Percentiles rank a stretch among this genome's conserved stretches.
These are phyloP conservation scores for Semaprochilodus insignis DNA, from an alignment of 2,797 vertebrate species.

Conservation along the genomic window DNA sequence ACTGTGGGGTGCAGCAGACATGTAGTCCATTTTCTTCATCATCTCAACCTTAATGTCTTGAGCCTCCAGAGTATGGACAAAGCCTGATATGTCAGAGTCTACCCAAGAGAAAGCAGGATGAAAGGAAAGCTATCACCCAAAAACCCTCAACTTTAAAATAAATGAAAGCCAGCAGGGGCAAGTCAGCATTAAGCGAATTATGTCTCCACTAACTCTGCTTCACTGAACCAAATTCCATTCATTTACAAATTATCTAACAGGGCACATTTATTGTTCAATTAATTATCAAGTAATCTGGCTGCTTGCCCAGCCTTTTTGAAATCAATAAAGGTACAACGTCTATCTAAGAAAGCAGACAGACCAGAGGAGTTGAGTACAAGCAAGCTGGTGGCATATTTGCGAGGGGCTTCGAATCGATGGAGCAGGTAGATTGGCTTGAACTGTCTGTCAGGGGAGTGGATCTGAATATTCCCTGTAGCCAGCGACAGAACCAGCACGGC, in stretches of 20 bases:
- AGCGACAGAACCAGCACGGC: conserved; percentile 79
- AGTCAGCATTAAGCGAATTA: background rate
- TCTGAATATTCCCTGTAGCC: conserved; percentile 73
- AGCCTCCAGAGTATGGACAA: conserved; percentile 79
- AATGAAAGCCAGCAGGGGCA: background rate
- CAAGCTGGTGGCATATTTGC: conserved; percentile 78
- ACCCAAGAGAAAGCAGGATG: background rate
- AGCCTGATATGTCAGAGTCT: conserved; percentile 79
- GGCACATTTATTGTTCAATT: background rate
- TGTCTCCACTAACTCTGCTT: background rate
- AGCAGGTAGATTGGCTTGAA: conserved; percentile 82
- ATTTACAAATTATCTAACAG: conserved; percentile 7
- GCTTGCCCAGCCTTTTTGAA: background rate
- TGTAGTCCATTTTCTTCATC: conserved; percentile 75
- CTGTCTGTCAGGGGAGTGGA: conserved; percentile 71
- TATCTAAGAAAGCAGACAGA: conserved; percentile 61
- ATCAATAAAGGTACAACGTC: background rate
- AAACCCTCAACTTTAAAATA: background rate
- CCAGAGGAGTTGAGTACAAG: conserved; percentile 89
- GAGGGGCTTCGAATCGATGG: conserved; percentile 68
- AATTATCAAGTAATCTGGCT: conserved; percentile 9
- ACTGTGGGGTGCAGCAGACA: conserved; percentile 81
- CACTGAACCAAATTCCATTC: conserved; percentile 2
- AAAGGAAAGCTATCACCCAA: background rate
- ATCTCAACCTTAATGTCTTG: conserved; percentile 87